Percentiles rank a stretch among this genome's conserved stretches.
Evolutionary conservation across 2,888 invertebrate species (phyloP).

Genomic region (Urechis unicinctus): DNA sequence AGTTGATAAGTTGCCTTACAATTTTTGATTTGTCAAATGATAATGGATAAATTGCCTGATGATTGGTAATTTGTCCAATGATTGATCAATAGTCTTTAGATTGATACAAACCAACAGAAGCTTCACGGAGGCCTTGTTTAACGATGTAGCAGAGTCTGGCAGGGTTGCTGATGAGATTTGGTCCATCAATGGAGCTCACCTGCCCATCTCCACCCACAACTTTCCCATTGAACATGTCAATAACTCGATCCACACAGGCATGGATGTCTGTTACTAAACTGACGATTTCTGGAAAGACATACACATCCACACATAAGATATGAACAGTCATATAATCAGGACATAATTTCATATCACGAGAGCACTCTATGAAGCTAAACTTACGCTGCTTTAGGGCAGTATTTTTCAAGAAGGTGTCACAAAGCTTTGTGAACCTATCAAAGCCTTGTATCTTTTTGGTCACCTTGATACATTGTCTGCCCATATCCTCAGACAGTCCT

Average conservation of each 20-base stretch:
- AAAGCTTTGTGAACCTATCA: slow-evolving; percentile 56
- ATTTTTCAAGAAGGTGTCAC: slow-evolving; percentile 60
- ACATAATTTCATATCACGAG: no score
- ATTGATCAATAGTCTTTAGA: no score
- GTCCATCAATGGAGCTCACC: slow-evolving; percentile 16
- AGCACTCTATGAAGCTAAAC: no score
- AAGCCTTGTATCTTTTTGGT: slow-evolving; percentile 54
- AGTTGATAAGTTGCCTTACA: no score
- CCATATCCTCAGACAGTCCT: slow-evolving; percentile 58
- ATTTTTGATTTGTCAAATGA: no score
- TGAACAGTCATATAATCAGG: no score
- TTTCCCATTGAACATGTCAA: slow-evolving; percentile 56
- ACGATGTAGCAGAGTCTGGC: slow-evolving; percentile 60
- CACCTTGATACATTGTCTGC: slow-evolving; percentile 55
- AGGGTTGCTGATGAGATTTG: slow-evolving; percentile 55
- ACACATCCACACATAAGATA: no score
- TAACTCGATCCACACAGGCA: slow-evolving; percentile 58
- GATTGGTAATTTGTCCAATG: no score
- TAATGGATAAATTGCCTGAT: no score
- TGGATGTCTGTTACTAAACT: slow-evolving; percentile 63
- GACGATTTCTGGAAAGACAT: slow-evolving; percentile 58
- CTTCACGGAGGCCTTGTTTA: slow-evolving; percentile 61
- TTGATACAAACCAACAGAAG: slow-evolving; percentile 60
- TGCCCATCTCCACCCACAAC: slow-evolving; percentile 16
- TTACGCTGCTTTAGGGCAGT: slow-evolving; percentile 62